phyloP scores from a whole-genome alignment of 1,140 invertebrate species.

The Macrocentrus cingulum region DNA sequence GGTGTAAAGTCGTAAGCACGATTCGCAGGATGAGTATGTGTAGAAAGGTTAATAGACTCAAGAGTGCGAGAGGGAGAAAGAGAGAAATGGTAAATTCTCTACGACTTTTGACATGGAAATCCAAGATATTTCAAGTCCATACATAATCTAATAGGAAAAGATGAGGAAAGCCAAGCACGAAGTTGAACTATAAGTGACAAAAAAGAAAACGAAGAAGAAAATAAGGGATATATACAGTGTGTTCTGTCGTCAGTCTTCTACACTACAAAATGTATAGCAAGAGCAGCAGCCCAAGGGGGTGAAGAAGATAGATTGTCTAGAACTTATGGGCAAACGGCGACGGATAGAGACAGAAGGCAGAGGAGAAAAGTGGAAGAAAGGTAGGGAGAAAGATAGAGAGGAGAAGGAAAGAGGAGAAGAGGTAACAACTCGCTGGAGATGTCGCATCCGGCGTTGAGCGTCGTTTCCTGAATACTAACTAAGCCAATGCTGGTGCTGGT shows the following conservation, averaged over 20 bases:
- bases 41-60: constrained; percentile 37
- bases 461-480: constrained; percentile 50
- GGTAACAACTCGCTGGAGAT: constrained; percentile 53
- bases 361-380: constrained; percentile 12
- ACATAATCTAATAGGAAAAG: too few relatives aligned
- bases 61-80: constrained; percentile 18
- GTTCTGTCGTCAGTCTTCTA: too few relatives aligned
- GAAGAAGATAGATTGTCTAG: neutral
- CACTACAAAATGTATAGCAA: neutral
- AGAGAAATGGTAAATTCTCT: constrained; percentile 8
- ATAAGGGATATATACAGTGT: too few relatives aligned
- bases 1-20: constrained; percentile 11
- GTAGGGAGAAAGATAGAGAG: constrained; percentile 11
- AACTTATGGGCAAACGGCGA: neutral
- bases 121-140: too few relatives aligned
- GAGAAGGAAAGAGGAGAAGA: constrained; percentile 28
- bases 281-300: neutral
- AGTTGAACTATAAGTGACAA: too few relatives aligned
- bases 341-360: constrained; percentile 21
- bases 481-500: constrained; percentile 46
- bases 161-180: too few relatives aligned
- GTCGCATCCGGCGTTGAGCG: constrained; percentile 49
- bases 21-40: neutral
- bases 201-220: too few relatives aligned
- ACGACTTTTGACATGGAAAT: too few relatives aligned